A percentile compares a stretch with the other conserved stretches of the same genome.
Evolutionary conservation across 2,113 vertebrate genomes (phyloP).

Genomic region (Myotis yumanensis): DNA sequence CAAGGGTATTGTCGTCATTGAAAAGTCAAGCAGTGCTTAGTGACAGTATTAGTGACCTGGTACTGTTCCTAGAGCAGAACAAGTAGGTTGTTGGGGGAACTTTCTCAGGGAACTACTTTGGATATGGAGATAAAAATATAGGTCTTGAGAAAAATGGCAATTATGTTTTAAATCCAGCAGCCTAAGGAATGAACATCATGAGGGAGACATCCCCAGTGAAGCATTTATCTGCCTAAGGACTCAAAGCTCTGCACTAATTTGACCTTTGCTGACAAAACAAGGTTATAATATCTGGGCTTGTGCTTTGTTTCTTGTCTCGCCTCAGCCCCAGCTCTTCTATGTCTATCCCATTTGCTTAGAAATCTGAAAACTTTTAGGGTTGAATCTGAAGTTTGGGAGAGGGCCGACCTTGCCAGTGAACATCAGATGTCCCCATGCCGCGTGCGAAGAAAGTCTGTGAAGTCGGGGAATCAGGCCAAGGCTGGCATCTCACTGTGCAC

Average conservation of each 20-base stretch:
- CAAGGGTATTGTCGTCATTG: not conserved
- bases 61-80: not conserved
- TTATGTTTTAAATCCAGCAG: not conserved
- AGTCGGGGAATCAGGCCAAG: not conserved
- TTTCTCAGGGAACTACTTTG: not conserved
- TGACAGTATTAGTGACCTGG: not conserved
- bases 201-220: not conserved
- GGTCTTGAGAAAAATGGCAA: not conserved
- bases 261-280: not conserved
- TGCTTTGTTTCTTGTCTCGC: not conserved
- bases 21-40: not conserved
- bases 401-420: not conserved
- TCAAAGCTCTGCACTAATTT: not conserved
- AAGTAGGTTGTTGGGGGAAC: not conserved
- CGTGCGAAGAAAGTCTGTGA: not conserved
- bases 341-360: not conserved
- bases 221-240: not conserved
- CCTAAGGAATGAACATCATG: not conserved
- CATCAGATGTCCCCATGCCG: not conserved
- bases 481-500: not conserved
- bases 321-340: not conserved
- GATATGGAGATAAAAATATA: not conserved
- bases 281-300: not conserved
- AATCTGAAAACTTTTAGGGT: not conserved
- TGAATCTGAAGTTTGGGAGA: not conserved